Percentiles rank a stretch among this genome's conserved stretches.
phyloP scores from a whole-genome alignment of 1,140 invertebrate species.

The Hermetia illucens region DNA sequence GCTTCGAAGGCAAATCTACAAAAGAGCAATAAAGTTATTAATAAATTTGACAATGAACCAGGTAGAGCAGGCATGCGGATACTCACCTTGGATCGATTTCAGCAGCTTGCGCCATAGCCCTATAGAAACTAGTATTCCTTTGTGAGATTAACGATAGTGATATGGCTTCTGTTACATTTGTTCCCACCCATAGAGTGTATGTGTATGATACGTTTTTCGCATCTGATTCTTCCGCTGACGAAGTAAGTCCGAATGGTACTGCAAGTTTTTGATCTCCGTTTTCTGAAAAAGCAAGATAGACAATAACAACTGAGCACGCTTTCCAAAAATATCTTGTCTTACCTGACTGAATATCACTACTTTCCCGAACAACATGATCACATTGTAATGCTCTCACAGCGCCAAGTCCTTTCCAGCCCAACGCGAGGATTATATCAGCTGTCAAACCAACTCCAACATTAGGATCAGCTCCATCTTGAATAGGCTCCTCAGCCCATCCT shows the following conservation, averaged over 20 bases:
- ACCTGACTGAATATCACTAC: conserved; percentile 24
- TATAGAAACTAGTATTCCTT: conserved; percentile 47
- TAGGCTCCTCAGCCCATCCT: conserved; percentile 50
- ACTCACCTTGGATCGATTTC: conserved; percentile 47
- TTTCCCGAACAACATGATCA: conserved; percentile 35
- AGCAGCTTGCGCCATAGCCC: conserved; percentile 69
- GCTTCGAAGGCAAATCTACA: conserved; percentile 50
- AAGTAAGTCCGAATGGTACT: conserved; percentile 29
- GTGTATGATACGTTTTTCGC: conserved; percentile 57
- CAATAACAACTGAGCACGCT: too few relatives aligned
- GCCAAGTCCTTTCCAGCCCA: conserved; percentile 49
- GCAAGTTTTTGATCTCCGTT: conserved; percentile 29
- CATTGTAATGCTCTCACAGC: conserved; percentile 53
- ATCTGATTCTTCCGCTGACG: conserved; percentile 44
- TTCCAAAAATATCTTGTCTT: conserved; percentile 5
- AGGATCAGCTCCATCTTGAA: conserved; percentile 29
- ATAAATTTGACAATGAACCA: too few relatives aligned
- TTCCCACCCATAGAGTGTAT: conserved; percentile 74
- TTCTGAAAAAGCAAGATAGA: conserved; percentile 13
- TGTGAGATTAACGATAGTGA: conserved; percentile 25
- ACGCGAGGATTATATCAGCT: conserved; percentile 56
- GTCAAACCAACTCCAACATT: conserved; percentile 44
- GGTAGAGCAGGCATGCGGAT: too few relatives aligned
- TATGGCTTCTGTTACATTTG: conserved; percentile 47
- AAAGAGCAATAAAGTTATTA: conserved; percentile 1